Conservation (phyloP, 2,888 invertebrate genomes). For the Lithophane leautieri region DNA sequence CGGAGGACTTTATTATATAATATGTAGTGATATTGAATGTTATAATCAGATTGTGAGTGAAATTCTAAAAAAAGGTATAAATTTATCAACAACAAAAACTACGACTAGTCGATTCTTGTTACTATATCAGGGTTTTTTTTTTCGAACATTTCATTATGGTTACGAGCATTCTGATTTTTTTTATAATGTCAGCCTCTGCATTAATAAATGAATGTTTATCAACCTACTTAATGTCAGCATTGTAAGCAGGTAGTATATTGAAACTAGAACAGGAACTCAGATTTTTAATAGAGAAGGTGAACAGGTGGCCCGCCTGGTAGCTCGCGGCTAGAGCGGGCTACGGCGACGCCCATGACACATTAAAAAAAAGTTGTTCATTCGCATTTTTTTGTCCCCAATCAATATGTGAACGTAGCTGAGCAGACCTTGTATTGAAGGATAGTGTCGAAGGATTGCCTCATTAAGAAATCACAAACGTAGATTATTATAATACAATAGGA, state of each 20-base stretch:
- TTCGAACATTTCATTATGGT: slow-evolving; percentile 3
- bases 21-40: background rate
- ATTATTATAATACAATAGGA: slow-evolving; percentile 55
- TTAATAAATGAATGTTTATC: slow-evolving; percentile 1
- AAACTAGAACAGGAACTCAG: slow-evolving; percentile 54
- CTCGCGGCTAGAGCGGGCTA: slow-evolving; percentile 27
- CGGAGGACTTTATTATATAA: no score
- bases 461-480: slow-evolving; percentile 50
- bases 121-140: slow-evolving; percentile 2
- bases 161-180: background rate
- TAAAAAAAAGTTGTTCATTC: slow-evolving; percentile 22
- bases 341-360: slow-evolving; percentile 35
- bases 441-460: slow-evolving; percentile 47
- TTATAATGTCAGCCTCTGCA: slow-evolving; percentile 3
- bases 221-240: slow-evolving; percentile 35
- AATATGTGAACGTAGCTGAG: slow-evolving; percentile 35
- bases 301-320: slow-evolving; percentile 27
- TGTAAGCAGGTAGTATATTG: slow-evolving; percentile 27
- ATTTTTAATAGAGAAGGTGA: slow-evolving; percentile 45
- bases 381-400: slow-evolving; percentile 27
- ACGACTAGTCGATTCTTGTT: background rate
- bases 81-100: background rate
- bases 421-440: slow-evolving; percentile 44
- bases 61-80: background rate
- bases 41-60: background rate